Conservation (phyloP, 2,797 vertebrate genomes). For the Rhinophrynus dorsalis region DNA sequence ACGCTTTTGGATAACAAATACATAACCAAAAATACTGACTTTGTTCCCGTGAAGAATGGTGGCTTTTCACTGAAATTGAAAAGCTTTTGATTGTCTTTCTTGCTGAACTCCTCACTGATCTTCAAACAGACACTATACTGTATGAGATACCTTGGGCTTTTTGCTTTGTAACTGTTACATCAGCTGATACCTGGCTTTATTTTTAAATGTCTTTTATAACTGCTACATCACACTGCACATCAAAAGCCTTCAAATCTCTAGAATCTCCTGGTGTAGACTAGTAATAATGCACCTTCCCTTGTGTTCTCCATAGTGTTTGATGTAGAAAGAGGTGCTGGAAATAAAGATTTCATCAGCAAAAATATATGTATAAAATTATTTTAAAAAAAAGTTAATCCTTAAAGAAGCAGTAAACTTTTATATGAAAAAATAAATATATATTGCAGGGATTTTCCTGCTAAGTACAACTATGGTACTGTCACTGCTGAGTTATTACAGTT, state of each 20-base stretch:
- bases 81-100: constrained; percentile 23
- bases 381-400: too few species aligned
- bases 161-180: constrained; percentile 19
- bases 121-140: constrained; percentile 24
- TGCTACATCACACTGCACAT: constrained; percentile 31
- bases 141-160: constrained; percentile 23
- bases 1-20: too few species aligned
- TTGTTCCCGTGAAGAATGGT: constrained; percentile 2
- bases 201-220: constrained; percentile 35
- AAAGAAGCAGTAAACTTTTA: too few species aligned
- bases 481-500: too few species aligned
- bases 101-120: constrained; percentile 24
- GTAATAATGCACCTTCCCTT: constrained; percentile 17
- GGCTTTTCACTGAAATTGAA: constrained; percentile 9
- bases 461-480: too few species aligned
- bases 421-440: too few species aligned
- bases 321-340: constrained; percentile 11
- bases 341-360: constrained; percentile 33
- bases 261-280: constrained; percentile 12
- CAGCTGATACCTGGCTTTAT: constrained; percentile 32
- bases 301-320: constrained; percentile 20
- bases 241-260: constrained; percentile 15
- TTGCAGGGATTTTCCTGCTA: too few species aligned
- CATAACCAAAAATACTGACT: constrained; percentile 4
- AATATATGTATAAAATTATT: too few species aligned